Evolutionary conservation across 1,140 invertebrate genomes (phyloP), one percentile per base, ranked within the genome.

Genomic region (Nomia melanderi): DNA sequence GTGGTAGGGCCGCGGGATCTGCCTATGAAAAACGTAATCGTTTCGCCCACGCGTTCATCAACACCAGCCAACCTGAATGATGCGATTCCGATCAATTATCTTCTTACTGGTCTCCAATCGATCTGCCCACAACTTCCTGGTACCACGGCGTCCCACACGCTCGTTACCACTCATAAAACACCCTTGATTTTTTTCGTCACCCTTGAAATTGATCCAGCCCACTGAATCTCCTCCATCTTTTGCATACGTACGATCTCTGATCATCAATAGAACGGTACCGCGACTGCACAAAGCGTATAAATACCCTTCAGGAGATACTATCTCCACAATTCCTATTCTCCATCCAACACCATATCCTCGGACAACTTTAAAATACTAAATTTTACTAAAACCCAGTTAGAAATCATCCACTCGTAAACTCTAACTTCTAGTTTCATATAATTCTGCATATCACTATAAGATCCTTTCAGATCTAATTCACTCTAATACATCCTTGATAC

Each of bases 21-120:
- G 17, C 11, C 7, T 54, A 12, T 31, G 20, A 20, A 31, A 25
- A 72, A 53, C 17, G 23, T 74, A 56, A 56, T 74, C 60, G 59
- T 14, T 33, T 56, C 71, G 71, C 71, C 71, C 60, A 74, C 62
- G 33, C 14, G 60, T 41, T 25, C 36, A 47, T 71, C 56, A 25
- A 17, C 39, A n/a, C 8, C 41, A 27, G 31, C 9, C 5, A 14
- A 17, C 14, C 33, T 62, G 20, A 6, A 39, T 41, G 20, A 33
- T 14, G 71, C 25, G 47, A 65, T 74, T 74, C 41, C 60, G 71
- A 74, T 65, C 60, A 74, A 74, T 74, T 74, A 65, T 41, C 50
- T 20, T 39, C 57, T 29, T 6, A n/a, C 47, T 41, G 71, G 47
- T 20, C 31, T 53, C 27, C 17, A 14, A 73, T 64, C 33, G 71